These are phyloP conservation scores for Lacerta viridis DNA, from an alignment of 2,797 vertebrate genomes.

Conservation along the genomic window DNA sequence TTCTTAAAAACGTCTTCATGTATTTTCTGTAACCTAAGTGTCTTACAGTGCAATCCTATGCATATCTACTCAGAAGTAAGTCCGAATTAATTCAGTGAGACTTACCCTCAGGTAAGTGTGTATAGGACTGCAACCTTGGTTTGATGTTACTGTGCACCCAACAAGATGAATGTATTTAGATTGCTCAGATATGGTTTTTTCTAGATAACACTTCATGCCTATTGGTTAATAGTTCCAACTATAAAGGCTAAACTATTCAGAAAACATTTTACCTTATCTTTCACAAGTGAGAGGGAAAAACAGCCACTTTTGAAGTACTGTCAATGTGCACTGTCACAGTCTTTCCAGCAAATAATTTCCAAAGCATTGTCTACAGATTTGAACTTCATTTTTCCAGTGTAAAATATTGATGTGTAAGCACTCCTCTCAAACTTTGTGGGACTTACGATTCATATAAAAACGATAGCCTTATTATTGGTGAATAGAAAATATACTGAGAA, in stretches of 20 bases:
- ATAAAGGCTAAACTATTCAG: constrained; percentile 26
- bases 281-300: constrained; percentile 37
- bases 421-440: not conserved
- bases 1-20: constrained; percentile 54
- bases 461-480: not conserved
- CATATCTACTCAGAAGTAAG: constrained; percentile 8
- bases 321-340: constrained; percentile 7
- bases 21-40: constrained; percentile 64
- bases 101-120: not conserved
- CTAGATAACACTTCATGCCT: not conserved
- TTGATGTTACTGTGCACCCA: constrained; percentile 75
- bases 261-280: constrained; percentile 48
- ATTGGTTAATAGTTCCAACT: not conserved
- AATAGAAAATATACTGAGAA: not conserved
- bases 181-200: constrained; percentile 34
- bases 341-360: constrained; percentile 33
- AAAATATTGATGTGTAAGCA: not conserved
- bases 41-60: constrained; percentile 24
- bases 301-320: constrained; percentile 23
- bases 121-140: constrained; percentile 27
- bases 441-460: not conserved
- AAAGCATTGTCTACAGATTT: not conserved
- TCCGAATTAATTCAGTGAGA: not conserved
- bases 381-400: not conserved
- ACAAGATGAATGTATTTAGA: constrained; percentile 57